Base-by-base conservation (phyloP, 64 coral and sea anemone species). In the Exaiptasia diaphana region DNA sequence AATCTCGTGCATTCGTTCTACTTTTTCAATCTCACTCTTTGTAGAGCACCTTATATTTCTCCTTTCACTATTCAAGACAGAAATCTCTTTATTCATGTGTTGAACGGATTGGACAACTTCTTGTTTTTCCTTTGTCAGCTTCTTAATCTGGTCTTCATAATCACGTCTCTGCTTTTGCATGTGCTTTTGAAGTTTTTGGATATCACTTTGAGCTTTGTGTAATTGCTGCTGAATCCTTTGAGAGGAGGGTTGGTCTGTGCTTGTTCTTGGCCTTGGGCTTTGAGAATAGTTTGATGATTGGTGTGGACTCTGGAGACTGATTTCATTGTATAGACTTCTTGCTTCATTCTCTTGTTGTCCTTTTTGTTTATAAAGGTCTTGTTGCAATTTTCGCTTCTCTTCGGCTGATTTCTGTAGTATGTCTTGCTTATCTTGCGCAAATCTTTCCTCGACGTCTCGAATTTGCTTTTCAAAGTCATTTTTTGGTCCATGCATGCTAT, bases 311-410 rank as follows among this genome's bases (percentile, higher is more conserved):
- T 73, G 69, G 13, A 88, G 30, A 4, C 75, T 75, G 14, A 41
- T 42, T 58, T 80, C 76, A 43, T 88, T 48, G 24, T 80, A 88
- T 3, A 42, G 53, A 17, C 63, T 45, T 4, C 43, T 80, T 15
- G 43, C 68, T 3, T 32, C 50, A 28, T 88, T 76, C 25, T 80
- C 43, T 50, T 88, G 67, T 38, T 76, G 71, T 38, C 40, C 78
- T 7, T 71, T 81, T 48, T 88, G 75, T 22, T 73, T 45, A 18
- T 80, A 77, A 9, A 89, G 41, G 25, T 73, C 75, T 55, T 93
- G 68, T 41, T 94, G 79, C 38, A 73, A 71, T 41, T 75, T 83
- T 80, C 71, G 30, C 53, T 94, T 83, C 39, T 94, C 86, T 21
- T 78, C 71, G 3, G 85, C 73, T 2, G 91, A 80, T 38, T 78